These are phyloP conservation scores for Euphydryas editha DNA, from an alignment of 2,888 invertebrate genomes.

Conservation along the genomic window DNA sequence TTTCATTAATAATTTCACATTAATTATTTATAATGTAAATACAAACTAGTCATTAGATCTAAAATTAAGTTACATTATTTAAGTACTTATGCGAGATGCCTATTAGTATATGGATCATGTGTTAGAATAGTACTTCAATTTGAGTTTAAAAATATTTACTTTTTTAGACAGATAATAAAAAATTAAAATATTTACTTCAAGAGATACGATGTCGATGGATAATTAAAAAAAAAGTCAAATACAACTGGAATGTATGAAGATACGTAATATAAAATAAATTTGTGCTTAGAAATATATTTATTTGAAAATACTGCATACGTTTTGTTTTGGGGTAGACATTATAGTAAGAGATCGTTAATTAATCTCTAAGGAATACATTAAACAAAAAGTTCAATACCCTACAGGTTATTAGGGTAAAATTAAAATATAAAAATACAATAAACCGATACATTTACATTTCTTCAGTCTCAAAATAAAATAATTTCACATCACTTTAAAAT, in stretches of 20 bases:
- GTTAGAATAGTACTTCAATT: not conserved
- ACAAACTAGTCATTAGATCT: constrained; percentile 70
- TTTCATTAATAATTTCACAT: constrained; percentile 70
- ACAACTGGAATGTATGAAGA: constrained; percentile 62
- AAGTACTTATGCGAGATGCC: constrained; percentile 55
- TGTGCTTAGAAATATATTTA: constrained; percentile 15
- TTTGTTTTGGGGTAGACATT: not conserved
- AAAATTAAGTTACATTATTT: constrained; percentile 64
- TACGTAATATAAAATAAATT: constrained; percentile 12
- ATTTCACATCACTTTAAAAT: constrained; percentile 17
- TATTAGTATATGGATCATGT: constrained; percentile 8
- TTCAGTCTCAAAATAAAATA: constrained; percentile 27
- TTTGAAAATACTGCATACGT: not conserved
- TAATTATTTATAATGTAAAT: constrained; percentile 59
- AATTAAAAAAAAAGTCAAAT: constrained; percentile 43
- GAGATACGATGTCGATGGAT: not conserved
- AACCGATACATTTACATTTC: not conserved
- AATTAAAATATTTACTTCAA: not conserved
- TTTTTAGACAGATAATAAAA: not conserved
- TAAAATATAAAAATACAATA: not conserved
- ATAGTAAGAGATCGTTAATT: too few relatives aligned
- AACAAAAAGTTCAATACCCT: not conserved
- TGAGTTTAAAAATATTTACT: not conserved
- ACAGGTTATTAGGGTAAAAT: not conserved
- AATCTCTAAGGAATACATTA: not conserved